Conservation (phyloP, 2,797 vertebrate species). For the Odontamblyopus rebecca region DNA sequence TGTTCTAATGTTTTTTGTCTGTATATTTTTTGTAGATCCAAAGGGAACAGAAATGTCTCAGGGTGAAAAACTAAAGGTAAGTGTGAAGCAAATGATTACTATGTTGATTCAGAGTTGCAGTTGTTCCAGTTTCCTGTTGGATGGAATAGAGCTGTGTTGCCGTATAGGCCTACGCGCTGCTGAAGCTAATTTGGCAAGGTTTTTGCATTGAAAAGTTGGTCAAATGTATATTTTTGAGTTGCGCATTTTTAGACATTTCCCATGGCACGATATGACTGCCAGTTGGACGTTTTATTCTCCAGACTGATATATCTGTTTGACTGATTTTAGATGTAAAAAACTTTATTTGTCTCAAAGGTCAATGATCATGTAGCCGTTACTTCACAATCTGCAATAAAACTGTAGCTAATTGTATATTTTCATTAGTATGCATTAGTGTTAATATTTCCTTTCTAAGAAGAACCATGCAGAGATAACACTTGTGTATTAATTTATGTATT, state of each 20-base stretch:
- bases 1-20: not conserved
- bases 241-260: not conserved
- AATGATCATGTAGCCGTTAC: too few relatives aligned
- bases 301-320: too few relatives aligned
- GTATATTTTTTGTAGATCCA: slow-evolving; percentile 48
- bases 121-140: slow-evolving; percentile 16
- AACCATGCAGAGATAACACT: too few relatives aligned
- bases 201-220: not conserved
- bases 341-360: too few relatives aligned
- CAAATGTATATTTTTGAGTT: not conserved
- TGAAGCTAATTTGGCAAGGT: not conserved
- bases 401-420: too few relatives aligned
- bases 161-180: not conserved
- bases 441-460: too few relatives aligned
- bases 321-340: too few relatives aligned
- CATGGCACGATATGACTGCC: too few relatives aligned
- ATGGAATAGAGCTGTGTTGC: not conserved
- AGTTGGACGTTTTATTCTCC: too few relatives aligned
- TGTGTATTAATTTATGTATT: too few relatives aligned
- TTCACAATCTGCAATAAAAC: too few relatives aligned
- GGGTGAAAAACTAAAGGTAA: slow-evolving; percentile 82
- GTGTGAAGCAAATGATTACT: slow-evolving; percentile 18
- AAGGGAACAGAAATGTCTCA: slow-evolving; percentile 76
- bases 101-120: not conserved
- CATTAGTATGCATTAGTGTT: too few relatives aligned